A percentile compares a stretch with the other conserved stretches of the same genome.
phyloP scores from a whole-genome alignment of 2,113 vertebrate species.

The Lichenostomus cassidix region DNA sequence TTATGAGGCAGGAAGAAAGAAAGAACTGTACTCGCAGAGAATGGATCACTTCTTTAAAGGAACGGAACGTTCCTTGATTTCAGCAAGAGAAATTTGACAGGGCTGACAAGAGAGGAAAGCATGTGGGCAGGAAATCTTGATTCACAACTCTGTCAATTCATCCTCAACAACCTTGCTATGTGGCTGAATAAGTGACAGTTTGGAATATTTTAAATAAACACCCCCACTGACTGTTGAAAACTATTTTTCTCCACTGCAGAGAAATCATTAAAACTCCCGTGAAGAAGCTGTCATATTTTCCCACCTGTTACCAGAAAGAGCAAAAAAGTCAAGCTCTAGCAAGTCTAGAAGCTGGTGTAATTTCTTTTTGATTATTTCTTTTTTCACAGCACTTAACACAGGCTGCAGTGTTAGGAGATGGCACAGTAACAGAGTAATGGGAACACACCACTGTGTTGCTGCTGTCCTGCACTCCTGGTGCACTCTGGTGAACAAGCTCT shows the following conservation, averaged over 20 bases:
- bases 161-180: slow-evolving; percentile 21
- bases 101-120: slow-evolving; percentile 20
- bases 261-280: slow-evolving; percentile 42
- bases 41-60: slow-evolving; percentile 13
- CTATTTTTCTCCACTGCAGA: slow-evolving; percentile 3
- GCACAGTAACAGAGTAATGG: not conserved
- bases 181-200: slow-evolving; percentile 31
- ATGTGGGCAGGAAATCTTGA: slow-evolving; percentile 52
- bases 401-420: not conserved
- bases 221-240: slow-evolving; percentile 10
- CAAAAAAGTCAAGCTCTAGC: slow-evolving; percentile 33
- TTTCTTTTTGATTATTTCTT: not conserved
- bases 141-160: slow-evolving; percentile 39
- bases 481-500: not conserved
- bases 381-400: not conserved
- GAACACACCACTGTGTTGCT: not conserved
- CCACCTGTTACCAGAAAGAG: slow-evolving; percentile 1
- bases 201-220: slow-evolving; percentile 51
- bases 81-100: slow-evolving; percentile 37
- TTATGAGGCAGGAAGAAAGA: slow-evolving; percentile 25
- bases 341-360: not conserved
- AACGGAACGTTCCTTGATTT: slow-evolving; percentile 22
- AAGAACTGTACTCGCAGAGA: not conserved
- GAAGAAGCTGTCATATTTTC: slow-evolving; percentile 27
- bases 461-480: not conserved